Percentiles rank a stretch among this genome's conserved stretches.
These are phyloP conservation scores for Spheniscus mendiculus DNA, from an alignment of 2,113 vertebrate species.

Conservation along the genomic window DNA sequence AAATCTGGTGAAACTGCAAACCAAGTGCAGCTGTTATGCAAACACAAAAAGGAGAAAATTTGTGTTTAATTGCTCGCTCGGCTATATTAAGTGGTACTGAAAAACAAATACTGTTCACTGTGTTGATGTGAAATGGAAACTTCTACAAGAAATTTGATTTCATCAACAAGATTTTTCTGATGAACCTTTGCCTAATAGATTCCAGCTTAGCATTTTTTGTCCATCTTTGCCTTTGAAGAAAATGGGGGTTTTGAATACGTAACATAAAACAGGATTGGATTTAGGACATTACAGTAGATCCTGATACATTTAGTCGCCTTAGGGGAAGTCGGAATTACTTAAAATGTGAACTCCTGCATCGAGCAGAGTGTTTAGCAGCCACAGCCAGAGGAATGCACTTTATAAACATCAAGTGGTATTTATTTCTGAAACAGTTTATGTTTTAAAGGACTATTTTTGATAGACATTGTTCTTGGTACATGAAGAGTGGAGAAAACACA, in stretches of 20 bases:
- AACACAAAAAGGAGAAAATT: not conserved
- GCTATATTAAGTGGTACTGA: not conserved
- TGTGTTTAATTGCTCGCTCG: not conserved
- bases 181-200: not conserved
- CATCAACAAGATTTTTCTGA: not conserved
- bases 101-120: not conserved
- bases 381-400: slow-evolving; percentile 15
- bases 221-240: not conserved
- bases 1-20: not conserved
- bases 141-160: not conserved
- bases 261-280: not conserved
- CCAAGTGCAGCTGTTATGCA: not conserved
- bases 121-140: not conserved
- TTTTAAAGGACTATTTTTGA: slow-evolving; percentile 8
- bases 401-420: not conserved
- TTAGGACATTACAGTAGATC: not conserved
- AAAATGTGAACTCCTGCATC: not conserved
- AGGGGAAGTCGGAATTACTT: not conserved
- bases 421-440: slow-evolving; percentile 13
- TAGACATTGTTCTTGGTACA: not conserved
- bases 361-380: not conserved
- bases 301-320: not conserved
- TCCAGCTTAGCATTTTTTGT: not conserved
- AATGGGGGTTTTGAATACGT: not conserved
- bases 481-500: not conserved